A percentile compares a stretch with the other conserved stretches of the same genome.
These are phyloP conservation scores for Pterocles gutturalis DNA, from an alignment of 2,113 vertebrate genomes.

Conservation along the genomic window DNA sequence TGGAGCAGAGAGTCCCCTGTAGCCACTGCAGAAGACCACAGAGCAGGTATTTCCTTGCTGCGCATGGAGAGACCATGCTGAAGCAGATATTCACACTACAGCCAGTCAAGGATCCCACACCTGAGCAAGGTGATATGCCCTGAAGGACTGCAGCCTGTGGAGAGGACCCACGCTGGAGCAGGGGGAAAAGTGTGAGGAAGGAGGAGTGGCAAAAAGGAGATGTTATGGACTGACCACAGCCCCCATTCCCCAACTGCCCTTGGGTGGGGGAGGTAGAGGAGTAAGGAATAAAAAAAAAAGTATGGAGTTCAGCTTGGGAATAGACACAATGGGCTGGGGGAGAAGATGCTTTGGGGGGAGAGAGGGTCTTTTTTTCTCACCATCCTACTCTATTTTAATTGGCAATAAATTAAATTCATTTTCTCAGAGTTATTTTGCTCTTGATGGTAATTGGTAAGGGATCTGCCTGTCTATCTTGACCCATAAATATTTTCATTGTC, in stretches of 20 bases:
- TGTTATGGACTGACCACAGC: neutral
- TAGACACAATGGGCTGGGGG: neutral
- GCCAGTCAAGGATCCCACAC: too few species aligned
- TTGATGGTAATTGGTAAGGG: neutral
- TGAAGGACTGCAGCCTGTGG: too few species aligned
- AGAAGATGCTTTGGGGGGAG: neutral
- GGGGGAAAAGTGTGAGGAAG: neutral
- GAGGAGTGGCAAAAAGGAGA: neutral
- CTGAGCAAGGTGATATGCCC: too few species aligned
- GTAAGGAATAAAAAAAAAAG: neutral
- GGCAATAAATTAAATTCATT: neutral
- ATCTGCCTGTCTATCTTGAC: neutral
- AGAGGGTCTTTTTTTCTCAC: neutral
- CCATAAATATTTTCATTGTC: neutral
- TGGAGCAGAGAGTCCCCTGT: too few species aligned
- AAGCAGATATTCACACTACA: too few species aligned
- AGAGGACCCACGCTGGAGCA: too few species aligned
- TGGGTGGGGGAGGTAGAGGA: neutral
- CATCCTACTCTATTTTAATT: neutral
- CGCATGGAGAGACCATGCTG: too few species aligned
- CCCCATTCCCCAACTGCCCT: rapidly evolving
- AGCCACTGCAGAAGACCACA: too few species aligned
- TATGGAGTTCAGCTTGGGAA: neutral
- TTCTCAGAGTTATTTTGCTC: neutral
- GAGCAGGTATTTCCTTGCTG: too few species aligned